Conservation (phyloP, 2,797 vertebrate genomes). For the Labroides dimidiatus region DNA sequence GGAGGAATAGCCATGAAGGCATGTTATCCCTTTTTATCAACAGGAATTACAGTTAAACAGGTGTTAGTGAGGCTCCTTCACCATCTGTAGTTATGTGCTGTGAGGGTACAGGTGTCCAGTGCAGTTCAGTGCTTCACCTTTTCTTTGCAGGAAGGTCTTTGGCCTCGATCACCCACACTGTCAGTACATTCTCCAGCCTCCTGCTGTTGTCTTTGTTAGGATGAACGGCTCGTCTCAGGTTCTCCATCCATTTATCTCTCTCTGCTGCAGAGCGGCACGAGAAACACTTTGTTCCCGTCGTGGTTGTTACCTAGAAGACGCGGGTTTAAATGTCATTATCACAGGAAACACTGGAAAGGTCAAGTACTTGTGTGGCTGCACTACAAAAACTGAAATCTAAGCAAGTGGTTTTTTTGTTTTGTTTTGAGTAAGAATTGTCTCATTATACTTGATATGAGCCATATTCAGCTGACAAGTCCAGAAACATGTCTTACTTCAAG, state of each 20-base stretch:
- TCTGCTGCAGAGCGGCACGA: constrained; percentile 94
- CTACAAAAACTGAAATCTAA: too few relatives aligned
- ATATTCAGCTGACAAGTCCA: too few relatives aligned
- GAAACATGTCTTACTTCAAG: too few relatives aligned
- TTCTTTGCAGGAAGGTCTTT: constrained; percentile 96
- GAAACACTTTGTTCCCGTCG: constrained; percentile 96
- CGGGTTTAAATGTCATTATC: neutral
- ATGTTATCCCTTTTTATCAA: too few relatives aligned
- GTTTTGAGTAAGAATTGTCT: too few relatives aligned
- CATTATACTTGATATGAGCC: too few relatives aligned
- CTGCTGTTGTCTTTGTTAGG: constrained; percentile 95
- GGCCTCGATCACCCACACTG: constrained; percentile 96
- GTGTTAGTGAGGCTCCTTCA: too few relatives aligned
- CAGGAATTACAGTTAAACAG: too few relatives aligned
- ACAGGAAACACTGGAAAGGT: neutral
- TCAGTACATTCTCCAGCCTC: constrained; percentile 91
- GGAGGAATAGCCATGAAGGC: too few relatives aligned
- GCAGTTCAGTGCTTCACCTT: constrained; percentile 66
- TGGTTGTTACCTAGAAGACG: constrained; percentile 89
- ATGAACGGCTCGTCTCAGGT: constrained; percentile 91
- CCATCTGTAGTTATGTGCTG: too few relatives aligned
- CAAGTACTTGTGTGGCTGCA: neutral
- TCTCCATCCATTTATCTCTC: constrained; percentile 99
- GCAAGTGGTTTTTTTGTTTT: too few relatives aligned
- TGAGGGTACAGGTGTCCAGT: too few relatives aligned